These are phyloP conservation scores for Scaptomyza hsui DNA, from an alignment of 1,140 invertebrate genomes.

Conservation along the genomic window DNA sequence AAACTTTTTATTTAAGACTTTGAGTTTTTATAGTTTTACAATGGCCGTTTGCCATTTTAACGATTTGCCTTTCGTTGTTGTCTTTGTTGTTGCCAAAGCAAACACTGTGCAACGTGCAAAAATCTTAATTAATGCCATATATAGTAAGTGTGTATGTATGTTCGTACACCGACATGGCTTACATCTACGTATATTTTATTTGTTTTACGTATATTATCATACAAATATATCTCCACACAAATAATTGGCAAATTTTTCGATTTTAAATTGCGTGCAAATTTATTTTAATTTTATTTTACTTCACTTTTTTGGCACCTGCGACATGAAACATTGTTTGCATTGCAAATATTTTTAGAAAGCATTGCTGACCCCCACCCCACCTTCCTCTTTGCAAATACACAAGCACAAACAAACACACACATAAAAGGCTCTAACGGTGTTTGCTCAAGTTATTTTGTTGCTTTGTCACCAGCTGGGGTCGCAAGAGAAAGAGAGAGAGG, in stretches of 20 bases:
- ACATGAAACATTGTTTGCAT: slow-evolving; percentile 58
- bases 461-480: slow-evolving; percentile 61
- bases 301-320: slow-evolving; percentile 37
- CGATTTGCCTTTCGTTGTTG: slow-evolving; percentile 30
- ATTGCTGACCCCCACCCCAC: background rate
- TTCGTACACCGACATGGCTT: background rate
- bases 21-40: slow-evolving; percentile 59
- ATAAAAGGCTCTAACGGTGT: slow-evolving; percentile 51
- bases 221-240: slow-evolving; percentile 52
- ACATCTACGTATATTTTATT: slow-evolving; percentile 2
- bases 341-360: slow-evolving; percentile 79
- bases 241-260: slow-evolving; percentile 75
- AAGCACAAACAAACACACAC: slow-evolving; percentile 3
- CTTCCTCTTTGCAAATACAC: background rate
- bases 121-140: slow-evolving; percentile 69
- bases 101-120: slow-evolving; percentile 60
- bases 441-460: slow-evolving; percentile 73
- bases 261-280: slow-evolving; percentile 79
- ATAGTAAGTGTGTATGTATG: background rate
- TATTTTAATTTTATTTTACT: slow-evolving; percentile 68
- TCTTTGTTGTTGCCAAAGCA: slow-evolving; percentile 53
- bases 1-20: background rate
- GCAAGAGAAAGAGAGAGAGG: background rate
- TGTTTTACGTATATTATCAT: slow-evolving; percentile 26
- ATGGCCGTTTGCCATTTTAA: slow-evolving; percentile 36